Evolutionary conservation across 1,140 invertebrate species (phyloP), one percentile per base, ranked within the genome.

Genomic region (Caenorhabditis latens): DNA sequence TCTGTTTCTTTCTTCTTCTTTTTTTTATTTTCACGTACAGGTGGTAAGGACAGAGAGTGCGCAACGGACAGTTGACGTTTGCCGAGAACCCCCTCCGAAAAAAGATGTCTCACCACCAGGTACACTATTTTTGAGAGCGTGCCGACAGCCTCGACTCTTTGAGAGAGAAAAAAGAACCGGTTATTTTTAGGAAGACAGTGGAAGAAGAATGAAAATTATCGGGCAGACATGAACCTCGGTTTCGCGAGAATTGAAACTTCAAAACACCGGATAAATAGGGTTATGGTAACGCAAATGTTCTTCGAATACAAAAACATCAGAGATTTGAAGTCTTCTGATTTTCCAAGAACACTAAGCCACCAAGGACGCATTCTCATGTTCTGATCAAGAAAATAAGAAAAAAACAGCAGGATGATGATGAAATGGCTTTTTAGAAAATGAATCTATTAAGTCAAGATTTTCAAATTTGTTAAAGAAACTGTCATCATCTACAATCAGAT

Each of bases 61-160:
- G 71, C 71, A 46, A 79, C 46, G 71, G 71, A 79, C 71, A 46
- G 71, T 79, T 79, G 71, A 79, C 71, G 71, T 79, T 79, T 50
- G 71, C 43, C 71, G 71, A 79, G 71, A 79, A 79, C n/a, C 65
- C 67, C 43, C 32, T 24, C 71, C 43, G 71, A 79, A 79, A 79
- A 79, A 32, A 79, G 43, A 79, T n/a, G 40, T 79, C 71, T 79
- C 71, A 53, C 71, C 46, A 53, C 46, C 71, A 79, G 71, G 71
- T 46, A 79, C 71, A 79, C 71, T 79, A 79, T 79, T 79, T 79
- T 79, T 53, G 46, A 79, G 46, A 79, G 71, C 46, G 43, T 79
- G 46, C 71, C 71, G 71, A 79, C 43, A 21, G n/a, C 50, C 53
- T 79, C 40, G n/a, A 71, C 71, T 79, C 71, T 24, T 11, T 7